Evolutionary conservation across 2,113 vertebrate genomes (phyloP), one percentile per base, ranked within the genome.

Genomic region (Ammodytes dubius): DNA sequence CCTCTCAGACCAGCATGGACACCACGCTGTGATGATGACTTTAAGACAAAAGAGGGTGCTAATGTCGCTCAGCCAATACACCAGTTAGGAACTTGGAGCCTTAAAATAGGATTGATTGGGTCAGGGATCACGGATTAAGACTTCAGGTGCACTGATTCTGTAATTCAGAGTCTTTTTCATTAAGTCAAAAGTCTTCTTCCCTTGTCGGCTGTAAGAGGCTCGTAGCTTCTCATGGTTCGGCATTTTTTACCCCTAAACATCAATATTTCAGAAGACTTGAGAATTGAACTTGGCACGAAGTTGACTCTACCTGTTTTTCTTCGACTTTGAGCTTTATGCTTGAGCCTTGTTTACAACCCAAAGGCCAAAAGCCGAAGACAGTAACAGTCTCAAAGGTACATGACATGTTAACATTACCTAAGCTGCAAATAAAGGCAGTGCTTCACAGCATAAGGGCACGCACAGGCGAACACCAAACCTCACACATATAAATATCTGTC

Each of bases 11-110:
- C 54, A 70, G 69, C 73, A 56, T 73, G 78, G 83, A 80, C 78
- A 72, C 81, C 85, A 52, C 37, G 82, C 81, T 87, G 88, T 73
- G 88, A 82, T 92, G 89, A 84, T 82, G 61, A 78, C 70, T 79
- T 71, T 70, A 35, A 83, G 85, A 86, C 91, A 89, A 86, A 81
- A 93, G 90, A 89, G 85, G 89, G 92, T 72, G 87, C 88, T 89
- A 86, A 81, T 50, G 53, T 80, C 60, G 73, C 89, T 91, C 87
- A 79, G 81, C 85, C 77, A 86, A 56, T 0, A 47, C 79, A 80
- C 54, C 77, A 63, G 74, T 47, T 50, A 74, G 84, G 65, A 70
- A 84, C 72, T 81, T 37, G 14, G 83, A 85, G 88, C 69, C 76
- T 75, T 73, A 65, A 60, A 91, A 85, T 81, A 86, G 61, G 72